Conservation (phyloP, 2,888 invertebrate genomes). For the Apamea anceps region DNA sequence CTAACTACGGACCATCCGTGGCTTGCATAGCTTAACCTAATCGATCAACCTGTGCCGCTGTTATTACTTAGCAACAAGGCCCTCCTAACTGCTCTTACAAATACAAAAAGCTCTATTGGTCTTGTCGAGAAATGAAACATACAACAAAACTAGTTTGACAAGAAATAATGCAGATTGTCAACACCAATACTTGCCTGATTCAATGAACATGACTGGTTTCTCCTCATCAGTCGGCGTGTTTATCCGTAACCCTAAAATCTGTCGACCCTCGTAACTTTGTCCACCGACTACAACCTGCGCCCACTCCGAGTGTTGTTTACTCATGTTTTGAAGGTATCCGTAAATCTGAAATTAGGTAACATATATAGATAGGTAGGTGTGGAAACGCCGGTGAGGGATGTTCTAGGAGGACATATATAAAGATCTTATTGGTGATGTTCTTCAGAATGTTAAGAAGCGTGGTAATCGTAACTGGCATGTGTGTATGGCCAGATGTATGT, state of each 20-base stretch:
- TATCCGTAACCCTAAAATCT: conserved; percentile 90
- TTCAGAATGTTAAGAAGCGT: too few species aligned
- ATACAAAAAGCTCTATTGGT: not conserved
- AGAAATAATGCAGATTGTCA: not conserved
- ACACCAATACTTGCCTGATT: conserved; percentile 84
- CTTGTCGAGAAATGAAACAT: not conserved
- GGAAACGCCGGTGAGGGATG: too few species aligned
- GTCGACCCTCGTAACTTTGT: conserved; percentile 90
- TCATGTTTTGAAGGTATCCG: conserved; percentile 87
- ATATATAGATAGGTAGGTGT: too few species aligned
- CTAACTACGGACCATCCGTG: not conserved
- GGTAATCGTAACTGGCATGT: too few species aligned
- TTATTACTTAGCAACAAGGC: too few species aligned
- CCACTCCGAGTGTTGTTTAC: conserved; percentile 81
- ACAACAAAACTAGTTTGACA: not conserved
- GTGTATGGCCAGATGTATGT: too few species aligned
- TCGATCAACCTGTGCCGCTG: too few species aligned
- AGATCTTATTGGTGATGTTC: too few species aligned
- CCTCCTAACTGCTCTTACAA: too few species aligned
- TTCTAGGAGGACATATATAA: not conserved
- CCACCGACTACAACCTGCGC: conserved; percentile 89
- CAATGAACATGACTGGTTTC: conserved; percentile 91
- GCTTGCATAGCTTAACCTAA: too few species aligned
- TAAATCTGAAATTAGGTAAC: conserved; percentile 84
- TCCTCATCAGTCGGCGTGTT: conserved; percentile 78